Evolutionary conservation across 1,140 invertebrate species (phyloP).

Genomic region (Uloborus diversus): DNA sequence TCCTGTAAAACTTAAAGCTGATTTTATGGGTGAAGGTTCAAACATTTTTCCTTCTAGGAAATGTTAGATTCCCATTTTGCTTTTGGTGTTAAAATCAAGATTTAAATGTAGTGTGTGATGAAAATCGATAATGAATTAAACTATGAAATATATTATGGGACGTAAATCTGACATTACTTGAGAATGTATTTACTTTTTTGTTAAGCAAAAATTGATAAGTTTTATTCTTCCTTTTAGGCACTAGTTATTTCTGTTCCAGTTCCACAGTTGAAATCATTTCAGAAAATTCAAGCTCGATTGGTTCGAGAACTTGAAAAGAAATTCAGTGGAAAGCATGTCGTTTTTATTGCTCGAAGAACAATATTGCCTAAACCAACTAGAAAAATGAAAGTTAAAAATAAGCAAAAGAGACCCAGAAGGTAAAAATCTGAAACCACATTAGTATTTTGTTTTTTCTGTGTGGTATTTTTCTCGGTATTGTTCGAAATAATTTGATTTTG

Average conservation of each 20-base stretch:
- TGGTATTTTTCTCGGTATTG: too few species aligned
- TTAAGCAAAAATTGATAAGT: background rate
- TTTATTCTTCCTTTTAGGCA: slow-evolving; percentile 73
- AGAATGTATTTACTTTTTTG: background rate
- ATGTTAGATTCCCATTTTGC: too few species aligned
- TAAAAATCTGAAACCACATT: slow-evolving; percentile 61
- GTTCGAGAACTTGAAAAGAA: slow-evolving; percentile 99
- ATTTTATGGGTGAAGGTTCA: too few species aligned
- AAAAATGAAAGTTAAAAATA: slow-evolving; percentile 91
- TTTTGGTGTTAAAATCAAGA: too few species aligned
- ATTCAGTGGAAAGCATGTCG: slow-evolving; percentile 98
- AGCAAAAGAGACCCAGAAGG: slow-evolving; percentile 97
- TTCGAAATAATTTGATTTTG: too few species aligned
- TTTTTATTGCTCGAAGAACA: slow-evolving; percentile 97
- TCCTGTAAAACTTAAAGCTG: too few species aligned
- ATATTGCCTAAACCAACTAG: slow-evolving; percentile 98
- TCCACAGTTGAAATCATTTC: slow-evolving; percentile 95
- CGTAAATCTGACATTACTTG: slow-evolving; percentile 19
- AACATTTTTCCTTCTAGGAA: too few species aligned
- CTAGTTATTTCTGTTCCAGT: slow-evolving; percentile 99
- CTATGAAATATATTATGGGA: background rate
- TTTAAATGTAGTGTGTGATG: slow-evolving; percentile 5
- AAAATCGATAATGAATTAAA: background rate
- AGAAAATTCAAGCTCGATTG: slow-evolving; percentile 95
- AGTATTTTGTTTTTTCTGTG: background rate